Conservation (phyloP, 2,888 invertebrate species). For the Pomacea canaliculata region DNA sequence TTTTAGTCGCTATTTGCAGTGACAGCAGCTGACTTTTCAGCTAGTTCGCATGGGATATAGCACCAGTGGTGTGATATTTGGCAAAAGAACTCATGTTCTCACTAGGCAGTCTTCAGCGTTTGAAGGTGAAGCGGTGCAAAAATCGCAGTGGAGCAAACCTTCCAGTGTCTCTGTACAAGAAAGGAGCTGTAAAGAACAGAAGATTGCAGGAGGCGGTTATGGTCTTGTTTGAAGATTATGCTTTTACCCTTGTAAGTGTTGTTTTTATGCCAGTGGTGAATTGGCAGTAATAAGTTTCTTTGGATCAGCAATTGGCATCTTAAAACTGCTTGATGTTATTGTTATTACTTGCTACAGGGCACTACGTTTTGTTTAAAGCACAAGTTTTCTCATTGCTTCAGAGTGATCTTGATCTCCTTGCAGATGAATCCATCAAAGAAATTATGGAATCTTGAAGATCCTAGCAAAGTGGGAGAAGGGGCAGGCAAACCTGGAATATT, state of each 20-base stretch:
- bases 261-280: too few relatives aligned
- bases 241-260: not conserved
- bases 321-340: too few relatives aligned
- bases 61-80: too few relatives aligned
- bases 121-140: conserved; percentile 5
- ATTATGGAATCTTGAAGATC: conserved; percentile 52
- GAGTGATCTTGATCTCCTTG: not conserved
- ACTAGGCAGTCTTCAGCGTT: not conserved
- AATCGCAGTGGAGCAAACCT: not conserved
- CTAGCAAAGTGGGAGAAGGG: conserved; percentile 41
- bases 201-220: not conserved
- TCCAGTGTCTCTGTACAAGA: not conserved
- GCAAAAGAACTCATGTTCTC: not conserved
- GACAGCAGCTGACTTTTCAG: too few relatives aligned
- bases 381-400: not conserved
- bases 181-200: not conserved
- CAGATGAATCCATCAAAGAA: conserved; percentile 45
- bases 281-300: too few relatives aligned
- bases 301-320: not conserved
- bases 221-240: conserved; percentile 4
- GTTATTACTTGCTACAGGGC: too few relatives aligned
- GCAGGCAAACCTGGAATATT: conserved; percentile 47
- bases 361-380: too few relatives aligned
- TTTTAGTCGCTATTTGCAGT: too few relatives aligned
- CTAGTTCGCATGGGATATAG: too few relatives aligned